Evolutionary conservation across 1,140 invertebrate genomes (phyloP), one percentile per base, ranked within the genome.

Genomic region (Drosophila watanabei): DNA sequence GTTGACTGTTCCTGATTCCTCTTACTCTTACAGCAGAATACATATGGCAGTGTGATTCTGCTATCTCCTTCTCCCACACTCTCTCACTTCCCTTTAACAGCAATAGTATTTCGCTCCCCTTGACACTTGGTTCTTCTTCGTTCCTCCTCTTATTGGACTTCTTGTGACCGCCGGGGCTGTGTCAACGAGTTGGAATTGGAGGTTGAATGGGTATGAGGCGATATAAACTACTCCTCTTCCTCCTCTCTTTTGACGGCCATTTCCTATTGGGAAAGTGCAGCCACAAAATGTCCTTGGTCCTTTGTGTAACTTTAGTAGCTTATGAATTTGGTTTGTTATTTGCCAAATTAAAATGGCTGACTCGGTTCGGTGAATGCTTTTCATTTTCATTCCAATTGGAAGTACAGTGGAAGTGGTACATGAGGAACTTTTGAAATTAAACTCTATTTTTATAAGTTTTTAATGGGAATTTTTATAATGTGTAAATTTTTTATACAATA

Each of bases 51-150:
- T 65, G 30, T 32, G 41, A 7, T 20, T 35, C 14, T 24, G 54
- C 35, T 16, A 14, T 24, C 11, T 32, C 8, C 24, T 20, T 33
- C 4, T 41, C 28, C 20, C 54, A n/a, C 54, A 57, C 20, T 28
- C 52, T 37, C 7, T 13, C 33, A 2, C 33, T 24, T 16, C 10
- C 18, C 52, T 6, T 24, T 13, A 48, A 64, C 11, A 48, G 64
- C 60, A 37, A 33, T 37, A 65, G 43, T 39, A 58, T 58, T 61
- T 58, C 33, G 58, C 16, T 32, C 63, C 54, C 58, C 59, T 69
- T 69, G 59, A 61, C 48, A 75, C 56, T 64, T 81, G 39, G 41
- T 60, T 49, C 35, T 57, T 39, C 35, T 6, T 65, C 54, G 14
- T 61, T 30, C 20, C 14, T 70, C 33, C 51, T 52, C 45, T 62